Percentiles rank a stretch among this genome's conserved stretches.
phyloP scores from a whole-genome alignment of 2,797 vertebrate genomes.

The Falco peregrinus region DNA sequence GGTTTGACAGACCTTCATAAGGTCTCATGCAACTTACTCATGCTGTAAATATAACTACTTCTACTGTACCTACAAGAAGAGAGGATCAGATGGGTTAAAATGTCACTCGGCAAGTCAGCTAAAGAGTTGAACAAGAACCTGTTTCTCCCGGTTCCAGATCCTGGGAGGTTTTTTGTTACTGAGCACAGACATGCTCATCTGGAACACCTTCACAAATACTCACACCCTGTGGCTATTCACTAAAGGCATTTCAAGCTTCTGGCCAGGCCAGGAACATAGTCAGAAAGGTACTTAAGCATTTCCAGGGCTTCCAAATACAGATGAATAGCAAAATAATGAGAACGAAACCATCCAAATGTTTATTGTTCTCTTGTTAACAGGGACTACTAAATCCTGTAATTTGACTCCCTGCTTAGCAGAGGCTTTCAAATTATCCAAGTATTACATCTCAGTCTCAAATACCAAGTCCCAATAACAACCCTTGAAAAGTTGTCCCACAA shows the following conservation, averaged over 20 bases:
- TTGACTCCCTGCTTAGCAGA: not conserved
- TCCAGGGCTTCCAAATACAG: not conserved
- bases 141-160: not conserved
- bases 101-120: not conserved
- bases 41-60: not conserved
- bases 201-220: not conserved
- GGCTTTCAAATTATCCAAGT: not conserved
- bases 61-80: not conserved
- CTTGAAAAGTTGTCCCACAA: not conserved
- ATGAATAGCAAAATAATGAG: not conserved
- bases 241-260: conserved; percentile 20
- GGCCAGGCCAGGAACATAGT: not conserved
- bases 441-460: not conserved
- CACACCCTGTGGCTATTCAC: not conserved
- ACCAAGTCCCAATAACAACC: not conserved
- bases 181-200: not conserved
- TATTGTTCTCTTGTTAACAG: not conserved
- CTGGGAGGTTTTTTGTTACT: not conserved
- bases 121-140: not conserved
- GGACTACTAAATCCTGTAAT: not conserved
- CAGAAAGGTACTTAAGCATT: conserved; percentile 3
- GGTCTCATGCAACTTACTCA: not conserved
- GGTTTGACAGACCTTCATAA: conserved; percentile 10
- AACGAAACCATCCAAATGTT: not conserved
- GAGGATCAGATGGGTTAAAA: not conserved